Evolutionary conservation across 2,113 vertebrate genomes (phyloP).

Genomic region (Alaudala cheleensis): DNA sequence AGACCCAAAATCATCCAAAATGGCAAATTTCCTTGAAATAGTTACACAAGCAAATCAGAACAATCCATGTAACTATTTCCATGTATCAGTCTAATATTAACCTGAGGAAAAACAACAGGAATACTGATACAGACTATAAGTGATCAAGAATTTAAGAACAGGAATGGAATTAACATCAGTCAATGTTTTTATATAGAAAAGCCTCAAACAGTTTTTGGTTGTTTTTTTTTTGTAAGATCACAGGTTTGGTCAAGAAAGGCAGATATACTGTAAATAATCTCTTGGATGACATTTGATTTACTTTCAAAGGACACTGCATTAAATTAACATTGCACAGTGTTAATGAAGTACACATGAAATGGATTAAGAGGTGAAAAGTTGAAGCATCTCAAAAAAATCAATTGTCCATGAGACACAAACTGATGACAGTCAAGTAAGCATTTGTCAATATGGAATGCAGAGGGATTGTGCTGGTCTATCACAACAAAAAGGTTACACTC

Average conservation of each 20-base stretch:
- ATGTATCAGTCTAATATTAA: neutral
- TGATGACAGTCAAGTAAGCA: neutral
- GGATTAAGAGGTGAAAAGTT: neutral
- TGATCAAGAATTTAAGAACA: neutral
- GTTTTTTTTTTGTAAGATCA: neutral
- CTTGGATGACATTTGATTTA: neutral
- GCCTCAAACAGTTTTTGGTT: neutral
- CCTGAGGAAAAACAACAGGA: neutral
- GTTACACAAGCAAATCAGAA: neutral
- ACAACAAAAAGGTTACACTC: neutral
- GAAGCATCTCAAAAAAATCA: conserved; percentile 13
- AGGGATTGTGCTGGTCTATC: neutral
- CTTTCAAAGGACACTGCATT: neutral
- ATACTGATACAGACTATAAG: neutral
- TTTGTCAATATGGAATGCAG: neutral
- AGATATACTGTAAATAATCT: neutral
- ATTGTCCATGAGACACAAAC: neutral
- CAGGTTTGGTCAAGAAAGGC: neutral
- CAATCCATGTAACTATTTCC: neutral
- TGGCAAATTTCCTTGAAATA: neutral
- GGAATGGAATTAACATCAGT: neutral
- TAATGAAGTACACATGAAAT: neutral
- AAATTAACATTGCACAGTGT: neutral
- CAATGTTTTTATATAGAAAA: neutral
- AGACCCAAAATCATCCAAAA: neutral